Evolutionary conservation across 2,888 invertebrate genomes (phyloP).

Genomic region (Drosophila yooni): DNA sequence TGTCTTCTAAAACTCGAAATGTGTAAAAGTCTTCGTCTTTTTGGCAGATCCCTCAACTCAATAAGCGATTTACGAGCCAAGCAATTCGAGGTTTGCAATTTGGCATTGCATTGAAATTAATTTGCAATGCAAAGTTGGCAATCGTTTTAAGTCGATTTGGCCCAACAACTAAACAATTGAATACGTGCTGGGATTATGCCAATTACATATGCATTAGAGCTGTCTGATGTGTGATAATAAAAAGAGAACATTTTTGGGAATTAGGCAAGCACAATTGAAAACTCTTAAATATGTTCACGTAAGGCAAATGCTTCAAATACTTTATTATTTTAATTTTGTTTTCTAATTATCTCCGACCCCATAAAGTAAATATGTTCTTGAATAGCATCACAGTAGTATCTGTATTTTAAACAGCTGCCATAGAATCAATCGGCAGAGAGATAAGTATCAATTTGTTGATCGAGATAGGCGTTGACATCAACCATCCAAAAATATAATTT

Average conservation of each 20-base stretch:
- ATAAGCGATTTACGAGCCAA: slow-evolving; percentile 36
- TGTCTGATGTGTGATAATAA: neutral
- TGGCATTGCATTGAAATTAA: slow-evolving; percentile 62
- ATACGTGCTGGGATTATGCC: slow-evolving; percentile 4
- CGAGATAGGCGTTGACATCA: neutral
- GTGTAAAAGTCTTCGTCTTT: slow-evolving; percentile 27
- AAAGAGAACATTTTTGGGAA: neutral
- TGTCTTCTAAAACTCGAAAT: slow-evolving; percentile 51
- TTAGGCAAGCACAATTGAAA: neutral
- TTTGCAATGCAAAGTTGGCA: slow-evolving; percentile 65
- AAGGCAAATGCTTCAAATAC: neutral
- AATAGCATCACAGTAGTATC: neutral
- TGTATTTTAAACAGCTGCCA: neutral
- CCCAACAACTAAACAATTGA: slow-evolving; percentile 35
- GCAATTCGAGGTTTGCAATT: slow-evolving; percentile 62
- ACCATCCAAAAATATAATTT: neutral
- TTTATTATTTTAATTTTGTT: neutral
- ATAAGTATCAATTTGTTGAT: neutral
- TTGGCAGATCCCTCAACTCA: slow-evolving; percentile 34
- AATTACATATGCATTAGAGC: neutral
- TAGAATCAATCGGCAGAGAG: neutral
- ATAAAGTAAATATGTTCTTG: neutral
- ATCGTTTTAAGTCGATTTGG: slow-evolving; percentile 27
- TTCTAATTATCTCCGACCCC: neutral
- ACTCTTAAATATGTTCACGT: neutral